Percentiles rank a stretch among this genome's conserved stretches.
These are phyloP conservation scores for Oophaga sylvatica DNA, from an alignment of 2,797 vertebrate genomes.

Conservation along the genomic window DNA sequence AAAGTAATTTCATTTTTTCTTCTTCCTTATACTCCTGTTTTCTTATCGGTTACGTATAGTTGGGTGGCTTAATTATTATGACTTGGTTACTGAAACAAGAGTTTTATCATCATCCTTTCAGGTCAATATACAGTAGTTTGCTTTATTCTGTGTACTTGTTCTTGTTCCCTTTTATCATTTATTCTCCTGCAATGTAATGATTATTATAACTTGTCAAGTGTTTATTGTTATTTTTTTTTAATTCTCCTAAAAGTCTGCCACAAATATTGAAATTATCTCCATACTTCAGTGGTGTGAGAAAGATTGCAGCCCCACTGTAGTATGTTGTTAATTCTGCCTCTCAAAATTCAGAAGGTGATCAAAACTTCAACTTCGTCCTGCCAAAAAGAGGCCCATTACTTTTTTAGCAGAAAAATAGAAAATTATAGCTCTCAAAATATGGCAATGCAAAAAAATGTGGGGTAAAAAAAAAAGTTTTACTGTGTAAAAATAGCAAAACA, in stretches of 20 bases:
- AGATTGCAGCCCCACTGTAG: background rate
- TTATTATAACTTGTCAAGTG: too few species aligned
- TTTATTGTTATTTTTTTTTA: constrained; percentile 5
- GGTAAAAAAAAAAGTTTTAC: too few species aligned
- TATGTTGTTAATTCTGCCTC: too few species aligned
- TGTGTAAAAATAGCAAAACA: too few species aligned
- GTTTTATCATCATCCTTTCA: background rate
- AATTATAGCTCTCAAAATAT: too few species aligned
- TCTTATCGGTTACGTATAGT: background rate
- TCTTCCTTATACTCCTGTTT: background rate
- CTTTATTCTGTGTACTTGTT: background rate
- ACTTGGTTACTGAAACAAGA: background rate
- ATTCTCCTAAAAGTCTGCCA: background rate
- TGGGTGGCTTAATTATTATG: background rate
- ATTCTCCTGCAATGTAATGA: background rate
- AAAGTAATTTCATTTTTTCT: background rate
- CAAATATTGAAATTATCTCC: background rate
- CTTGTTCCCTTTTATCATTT: background rate
- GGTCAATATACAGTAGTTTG: background rate
- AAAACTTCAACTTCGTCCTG: too few species aligned
- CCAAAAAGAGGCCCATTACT: too few species aligned
- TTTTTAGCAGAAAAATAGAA: too few species aligned
- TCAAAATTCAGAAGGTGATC: too few species aligned
- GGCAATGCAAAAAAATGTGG: too few species aligned
- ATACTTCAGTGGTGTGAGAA: background rate